phyloP scores from a whole-genome alignment of 2,113 vertebrate species.

The Leptobrachium leishanense region DNA sequence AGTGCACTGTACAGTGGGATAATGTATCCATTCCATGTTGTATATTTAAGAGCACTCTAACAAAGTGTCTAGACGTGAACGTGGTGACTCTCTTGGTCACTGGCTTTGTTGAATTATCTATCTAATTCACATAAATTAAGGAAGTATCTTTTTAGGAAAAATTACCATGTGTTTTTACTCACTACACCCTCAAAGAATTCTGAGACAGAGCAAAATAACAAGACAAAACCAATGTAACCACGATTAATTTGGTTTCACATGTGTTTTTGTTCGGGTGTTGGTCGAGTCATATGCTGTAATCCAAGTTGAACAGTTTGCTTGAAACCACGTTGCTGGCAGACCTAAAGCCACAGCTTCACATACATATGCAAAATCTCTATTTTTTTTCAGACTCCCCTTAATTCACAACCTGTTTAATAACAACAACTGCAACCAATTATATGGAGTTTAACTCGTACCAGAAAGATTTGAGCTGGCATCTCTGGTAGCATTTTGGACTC shows the following conservation, averaged over 20 bases:
- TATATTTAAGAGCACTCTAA: neutral
- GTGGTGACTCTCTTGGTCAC: neutral
- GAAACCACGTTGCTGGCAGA: constrained; percentile 5
- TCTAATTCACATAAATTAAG: no score
- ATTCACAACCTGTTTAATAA: neutral
- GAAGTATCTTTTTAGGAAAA: neutral
- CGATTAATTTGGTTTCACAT: constrained; percentile 12
- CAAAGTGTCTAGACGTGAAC: neutral
- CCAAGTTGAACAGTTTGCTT: neutral
- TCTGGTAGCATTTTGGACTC: no score
- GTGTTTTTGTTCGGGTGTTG: neutral
- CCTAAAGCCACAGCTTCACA: constrained; percentile 9
- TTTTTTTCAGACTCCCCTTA: neutral
- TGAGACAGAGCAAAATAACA: constrained; percentile 2
- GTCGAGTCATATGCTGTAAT: neutral
- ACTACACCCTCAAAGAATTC: neutral
- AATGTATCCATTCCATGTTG: no score
- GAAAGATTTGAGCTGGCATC: neutral
- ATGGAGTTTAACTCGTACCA: neutral
- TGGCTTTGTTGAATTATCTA: neutral
- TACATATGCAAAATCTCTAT: constrained; percentile 9
- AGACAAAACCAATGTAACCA: constrained; percentile 1
- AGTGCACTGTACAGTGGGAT: no score
- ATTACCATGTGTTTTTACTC: neutral
- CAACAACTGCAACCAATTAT: neutral